Conservation (phyloP, 1,140 invertebrate genomes). For the Harlomillsia oculata region DNA sequence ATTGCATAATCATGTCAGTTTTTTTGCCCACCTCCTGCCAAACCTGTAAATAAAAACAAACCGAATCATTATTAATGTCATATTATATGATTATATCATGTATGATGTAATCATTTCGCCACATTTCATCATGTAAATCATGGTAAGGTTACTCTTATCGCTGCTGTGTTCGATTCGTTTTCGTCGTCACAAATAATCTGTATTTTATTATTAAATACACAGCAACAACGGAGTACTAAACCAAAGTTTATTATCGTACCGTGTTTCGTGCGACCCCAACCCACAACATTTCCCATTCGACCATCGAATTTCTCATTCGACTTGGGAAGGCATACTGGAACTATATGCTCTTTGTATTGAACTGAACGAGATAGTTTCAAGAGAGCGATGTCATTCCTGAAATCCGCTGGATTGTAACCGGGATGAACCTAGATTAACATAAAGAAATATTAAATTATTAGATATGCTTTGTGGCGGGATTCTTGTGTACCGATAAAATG, state of each 20-base stretch:
- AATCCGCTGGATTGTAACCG: conserved; percentile 74
- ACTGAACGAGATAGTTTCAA: conserved; percentile 61
- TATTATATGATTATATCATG: background rate
- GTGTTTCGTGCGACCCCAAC: conserved; percentile 66
- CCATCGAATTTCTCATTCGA: conserved; percentile 64
- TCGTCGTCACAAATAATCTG: too few relatives aligned
- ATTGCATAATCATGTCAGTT: too few relatives aligned
- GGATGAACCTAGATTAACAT: conserved; percentile 55
- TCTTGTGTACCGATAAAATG: background rate
- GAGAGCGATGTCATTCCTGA: conserved; percentile 78
- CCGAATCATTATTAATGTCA: background rate
- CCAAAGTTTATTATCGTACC: conserved; percentile 43
- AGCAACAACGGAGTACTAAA: background rate
- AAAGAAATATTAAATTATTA: background rate
- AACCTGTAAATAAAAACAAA: conserved; percentile 4
- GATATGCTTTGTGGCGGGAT: background rate
- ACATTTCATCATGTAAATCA: too few relatives aligned
- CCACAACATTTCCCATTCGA: conserved; percentile 74
- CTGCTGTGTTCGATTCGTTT: too few relatives aligned
- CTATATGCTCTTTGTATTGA: conserved; percentile 73
- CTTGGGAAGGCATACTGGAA: conserved; percentile 72
- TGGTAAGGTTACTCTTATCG: too few relatives aligned
- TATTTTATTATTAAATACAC: too few relatives aligned
- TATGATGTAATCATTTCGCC: too few relatives aligned
- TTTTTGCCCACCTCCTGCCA: conserved; percentile 11